Percentiles rank a stretch among this genome's conserved stretches.
Conservation (phyloP, 2,797 vertebrate genomes). For the Poeciliopsis gracilis region DNA sequence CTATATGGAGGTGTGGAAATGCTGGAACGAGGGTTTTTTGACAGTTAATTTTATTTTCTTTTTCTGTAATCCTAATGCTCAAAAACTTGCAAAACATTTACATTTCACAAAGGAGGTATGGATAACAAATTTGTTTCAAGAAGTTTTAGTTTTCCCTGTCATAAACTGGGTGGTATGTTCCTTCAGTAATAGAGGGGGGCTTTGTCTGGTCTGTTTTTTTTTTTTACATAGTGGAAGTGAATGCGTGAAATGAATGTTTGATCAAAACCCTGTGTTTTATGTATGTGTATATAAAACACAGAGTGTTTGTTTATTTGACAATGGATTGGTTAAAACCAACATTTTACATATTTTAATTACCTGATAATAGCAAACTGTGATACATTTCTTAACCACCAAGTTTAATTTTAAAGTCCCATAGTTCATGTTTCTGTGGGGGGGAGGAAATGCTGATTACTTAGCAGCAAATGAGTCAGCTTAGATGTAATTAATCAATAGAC, state of each 20-base stretch:
- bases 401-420: constrained; percentile 36
- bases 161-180: constrained; percentile 17
- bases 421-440: constrained; percentile 32
- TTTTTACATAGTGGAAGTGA: constrained; percentile 14
- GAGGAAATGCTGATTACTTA: constrained; percentile 25
- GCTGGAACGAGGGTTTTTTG: background rate
- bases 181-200: constrained; percentile 24
- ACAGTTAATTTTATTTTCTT: background rate
- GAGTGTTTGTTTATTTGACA: background rate
- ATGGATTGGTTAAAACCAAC: background rate
- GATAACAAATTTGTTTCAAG: constrained; percentile 27
- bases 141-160: constrained; percentile 13
- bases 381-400: constrained; percentile 17
- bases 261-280: background rate
- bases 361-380: background rate
- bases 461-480: constrained; percentile 24
- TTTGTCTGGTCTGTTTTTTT: constrained; percentile 31
- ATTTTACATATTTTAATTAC: background rate
- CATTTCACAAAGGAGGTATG: constrained; percentile 14
- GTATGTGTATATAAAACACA: background rate
- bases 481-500: constrained; percentile 33
- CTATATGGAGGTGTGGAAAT: background rate
- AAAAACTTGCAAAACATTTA: background rate
- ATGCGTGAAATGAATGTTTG: constrained; percentile 4
- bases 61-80: background rate